Conservation (phyloP, 2,888 invertebrate genomes). For the Diarsia rubi region DNA sequence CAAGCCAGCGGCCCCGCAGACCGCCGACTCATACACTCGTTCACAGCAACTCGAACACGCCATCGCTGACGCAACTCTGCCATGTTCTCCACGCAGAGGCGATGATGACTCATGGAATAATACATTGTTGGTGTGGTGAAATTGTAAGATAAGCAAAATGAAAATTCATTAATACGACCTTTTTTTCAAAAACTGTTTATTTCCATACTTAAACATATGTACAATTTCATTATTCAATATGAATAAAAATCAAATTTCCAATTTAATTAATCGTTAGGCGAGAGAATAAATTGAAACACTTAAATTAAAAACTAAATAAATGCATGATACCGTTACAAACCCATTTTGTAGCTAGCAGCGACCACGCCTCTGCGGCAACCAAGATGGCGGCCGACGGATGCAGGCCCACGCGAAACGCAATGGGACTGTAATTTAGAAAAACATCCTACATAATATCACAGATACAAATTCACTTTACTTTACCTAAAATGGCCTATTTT, state of each 20-base stretch:
- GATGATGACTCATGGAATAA: constrained; percentile 90
- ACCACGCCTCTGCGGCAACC: constrained; percentile 91
- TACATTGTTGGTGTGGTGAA: constrained; percentile 87
- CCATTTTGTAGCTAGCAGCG: constrained; percentile 91
- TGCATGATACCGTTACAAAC: constrained; percentile 91
- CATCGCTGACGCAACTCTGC: constrained; percentile 76
- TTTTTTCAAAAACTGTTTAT: constrained; percentile 82
- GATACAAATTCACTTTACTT: constrained; percentile 83
- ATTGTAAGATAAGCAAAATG: constrained; percentile 79
- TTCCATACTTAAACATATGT: constrained; percentile 90
- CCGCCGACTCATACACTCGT: constrained; percentile 75
- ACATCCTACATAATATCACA: constrained; percentile 90
- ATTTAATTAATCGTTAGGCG: constrained; percentile 79
- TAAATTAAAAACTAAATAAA: constrained; percentile 80
- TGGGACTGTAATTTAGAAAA: constrained; percentile 91
- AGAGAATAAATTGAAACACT: constrained; percentile 86
- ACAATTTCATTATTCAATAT: constrained; percentile 90
- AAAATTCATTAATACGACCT: constrained; percentile 79
- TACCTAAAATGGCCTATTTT: constrained; percentile 80
- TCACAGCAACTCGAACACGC: constrained; percentile 75
- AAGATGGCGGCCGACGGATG: constrained; percentile 90
- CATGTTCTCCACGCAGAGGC: constrained; percentile 80
- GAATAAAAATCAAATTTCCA: constrained; percentile 88
- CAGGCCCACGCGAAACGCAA: constrained; percentile 91
- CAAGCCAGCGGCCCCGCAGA: constrained; percentile 69